Conservation (phyloP, 1,140 invertebrate genomes). For the Prorops nasuta region DNA sequence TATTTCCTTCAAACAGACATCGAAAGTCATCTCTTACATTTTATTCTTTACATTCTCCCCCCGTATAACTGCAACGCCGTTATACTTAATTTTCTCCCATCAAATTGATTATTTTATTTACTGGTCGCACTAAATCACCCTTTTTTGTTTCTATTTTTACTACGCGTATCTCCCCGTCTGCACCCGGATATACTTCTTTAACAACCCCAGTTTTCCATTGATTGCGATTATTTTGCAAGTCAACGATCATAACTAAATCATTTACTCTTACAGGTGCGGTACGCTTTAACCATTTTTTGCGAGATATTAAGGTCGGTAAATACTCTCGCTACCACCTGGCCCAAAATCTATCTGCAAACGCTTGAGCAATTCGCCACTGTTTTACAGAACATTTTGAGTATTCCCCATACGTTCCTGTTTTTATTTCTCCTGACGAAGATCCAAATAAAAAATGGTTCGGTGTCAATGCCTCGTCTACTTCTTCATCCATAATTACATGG, state of each 20-base stretch:
- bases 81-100: no score
- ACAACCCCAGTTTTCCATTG: conserved; percentile 21
- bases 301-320: conserved; percentile 24
- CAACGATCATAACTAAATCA: conserved; percentile 32
- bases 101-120: conserved; percentile 11
- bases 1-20: no score
- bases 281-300: conserved; percentile 24
- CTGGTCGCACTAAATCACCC: conserved; percentile 14
- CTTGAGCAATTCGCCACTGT: conserved; percentile 15
- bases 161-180: conserved; percentile 19
- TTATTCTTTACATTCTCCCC: no score
- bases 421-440: conserved; percentile 10
- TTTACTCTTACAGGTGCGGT: conserved; percentile 16
- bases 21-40: no score
- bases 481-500: conserved; percentile 25
- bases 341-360: conserved; percentile 28
- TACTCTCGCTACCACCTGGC: conserved; percentile 26
- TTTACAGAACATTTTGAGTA: conserved; percentile 18
- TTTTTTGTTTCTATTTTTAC: conserved; percentile 18
- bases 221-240: conserved; percentile 19
- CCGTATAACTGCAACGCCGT: no score
- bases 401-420: conserved; percentile 17
- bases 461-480: conserved; percentile 31
- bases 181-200: conserved; percentile 1
- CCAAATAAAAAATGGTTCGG: conserved; percentile 35